phyloP scores from a whole-genome alignment of 2,888 invertebrate genomes.

The Lithodes maja region DNA sequence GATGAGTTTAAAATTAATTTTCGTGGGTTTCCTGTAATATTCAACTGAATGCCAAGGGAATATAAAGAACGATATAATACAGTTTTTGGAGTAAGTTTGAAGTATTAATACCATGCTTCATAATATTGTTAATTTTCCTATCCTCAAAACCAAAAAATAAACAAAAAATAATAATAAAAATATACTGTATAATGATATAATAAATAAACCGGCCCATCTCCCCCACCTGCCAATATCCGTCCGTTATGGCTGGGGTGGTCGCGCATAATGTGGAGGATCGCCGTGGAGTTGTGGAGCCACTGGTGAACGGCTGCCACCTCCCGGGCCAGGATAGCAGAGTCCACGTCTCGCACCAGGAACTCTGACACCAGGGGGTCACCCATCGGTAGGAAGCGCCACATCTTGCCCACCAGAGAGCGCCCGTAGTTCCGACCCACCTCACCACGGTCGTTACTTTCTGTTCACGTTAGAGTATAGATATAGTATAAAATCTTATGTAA shows the following conservation, averaged over 20 bases:
- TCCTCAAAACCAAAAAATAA: not conserved
- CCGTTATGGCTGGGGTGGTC: conserved; percentile 70
- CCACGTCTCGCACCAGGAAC: conserved; percentile 64
- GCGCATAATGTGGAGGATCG: conserved; percentile 63
- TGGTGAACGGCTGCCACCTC: conserved; percentile 65
- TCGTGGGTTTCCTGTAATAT: too few species aligned
- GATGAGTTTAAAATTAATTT: too few species aligned
- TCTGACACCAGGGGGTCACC: conserved; percentile 58
- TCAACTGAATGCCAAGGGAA: too few species aligned
- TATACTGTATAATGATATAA: not conserved
- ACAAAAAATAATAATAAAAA: not conserved
- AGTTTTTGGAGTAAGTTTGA: too few species aligned
- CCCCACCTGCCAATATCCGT: conserved; percentile 64
- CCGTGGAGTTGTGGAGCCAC: conserved; percentile 61
- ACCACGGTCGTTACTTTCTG: not conserved
- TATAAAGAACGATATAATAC: too few species aligned
- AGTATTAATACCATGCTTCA: not conserved
- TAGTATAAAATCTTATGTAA: too few species aligned
- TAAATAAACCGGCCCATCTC: not conserved
- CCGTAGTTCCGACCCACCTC: conserved; percentile 20
- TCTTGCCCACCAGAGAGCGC: conserved; percentile 36
- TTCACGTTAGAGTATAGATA: not conserved
- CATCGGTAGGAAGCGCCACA: conserved; percentile 68
- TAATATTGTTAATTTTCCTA: too few species aligned
- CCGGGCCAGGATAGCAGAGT: conserved; percentile 57